Evolutionary conservation across 2,797 vertebrate species (phyloP).

Genomic region (Anas bahamensis): DNA sequence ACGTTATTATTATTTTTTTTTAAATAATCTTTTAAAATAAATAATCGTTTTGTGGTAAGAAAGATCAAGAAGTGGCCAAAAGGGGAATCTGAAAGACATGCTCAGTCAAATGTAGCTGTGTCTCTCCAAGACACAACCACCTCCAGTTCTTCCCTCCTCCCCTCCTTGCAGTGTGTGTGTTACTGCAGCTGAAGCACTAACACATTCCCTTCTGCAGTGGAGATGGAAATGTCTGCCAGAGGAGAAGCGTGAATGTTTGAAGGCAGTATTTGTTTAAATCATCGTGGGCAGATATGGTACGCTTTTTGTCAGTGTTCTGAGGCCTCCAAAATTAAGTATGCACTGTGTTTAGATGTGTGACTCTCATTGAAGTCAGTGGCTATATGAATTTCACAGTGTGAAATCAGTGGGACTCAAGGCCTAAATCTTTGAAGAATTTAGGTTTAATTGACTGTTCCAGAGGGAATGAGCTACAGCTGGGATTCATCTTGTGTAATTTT

Average conservation of each 20-base stretch:
- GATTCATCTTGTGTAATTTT: conserved; percentile 47
- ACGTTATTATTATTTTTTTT: background rate
- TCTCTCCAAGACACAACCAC: background rate
- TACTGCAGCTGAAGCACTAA: background rate
- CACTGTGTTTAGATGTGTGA: background rate
- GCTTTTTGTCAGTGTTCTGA: background rate
- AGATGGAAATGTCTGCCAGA: background rate
- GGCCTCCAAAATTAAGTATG: background rate
- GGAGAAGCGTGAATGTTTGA: background rate
- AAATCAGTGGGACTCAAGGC: background rate
- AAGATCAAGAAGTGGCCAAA: background rate
- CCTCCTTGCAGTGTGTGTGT: background rate
- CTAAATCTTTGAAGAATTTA: conserved; percentile 28
- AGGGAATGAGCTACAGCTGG: background rate
- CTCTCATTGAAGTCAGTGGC: background rate
- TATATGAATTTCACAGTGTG: background rate
- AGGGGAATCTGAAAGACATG: background rate
- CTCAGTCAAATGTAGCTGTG: background rate
- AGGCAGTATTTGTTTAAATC: background rate
- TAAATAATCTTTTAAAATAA: background rate
- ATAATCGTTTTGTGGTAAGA: background rate
- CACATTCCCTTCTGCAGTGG: background rate
- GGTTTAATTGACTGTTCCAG: conserved; percentile 3
- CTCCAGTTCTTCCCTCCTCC: background rate
- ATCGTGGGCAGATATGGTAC: background rate